Percentiles rank a stretch among this genome's conserved stretches.
Evolutionary conservation across 2,797 vertebrate genomes (phyloP).

Genomic region (Phoebastria nigripes): DNA sequence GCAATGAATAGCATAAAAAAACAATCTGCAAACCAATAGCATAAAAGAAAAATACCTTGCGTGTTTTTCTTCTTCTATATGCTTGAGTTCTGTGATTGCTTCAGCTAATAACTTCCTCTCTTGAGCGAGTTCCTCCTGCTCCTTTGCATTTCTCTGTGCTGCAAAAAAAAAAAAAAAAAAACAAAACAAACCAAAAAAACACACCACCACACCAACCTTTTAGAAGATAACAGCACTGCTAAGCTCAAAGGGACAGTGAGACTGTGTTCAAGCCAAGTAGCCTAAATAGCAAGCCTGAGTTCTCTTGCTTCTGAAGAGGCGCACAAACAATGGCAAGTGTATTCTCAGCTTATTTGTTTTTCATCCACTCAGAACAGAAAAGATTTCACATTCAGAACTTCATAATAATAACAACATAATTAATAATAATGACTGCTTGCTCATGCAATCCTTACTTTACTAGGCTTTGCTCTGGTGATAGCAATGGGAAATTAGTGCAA

Average conservation of each 20-base stretch:
- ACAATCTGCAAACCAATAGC: not conserved
- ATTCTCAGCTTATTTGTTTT: not conserved
- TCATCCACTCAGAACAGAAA: not conserved
- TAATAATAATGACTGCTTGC: not conserved
- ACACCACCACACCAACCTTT: not conserved
- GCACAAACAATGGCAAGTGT: not conserved
- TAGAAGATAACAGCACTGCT: not conserved
- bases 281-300: not conserved
- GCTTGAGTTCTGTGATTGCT: constrained; percentile 67
- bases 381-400: not conserved
- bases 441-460: not conserved
- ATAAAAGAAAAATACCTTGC: constrained; percentile 69
- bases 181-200: no score
- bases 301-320: not conserved
- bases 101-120: constrained; percentile 75
- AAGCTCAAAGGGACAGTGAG: not conserved
- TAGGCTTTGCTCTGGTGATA: not conserved
- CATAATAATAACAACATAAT: not conserved
- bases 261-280: not conserved
- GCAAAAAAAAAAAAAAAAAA: not conserved
- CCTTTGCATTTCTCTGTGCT: constrained; percentile 79
- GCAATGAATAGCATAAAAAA: not conserved
- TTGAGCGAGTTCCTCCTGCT: constrained; percentile 67
- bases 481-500: not conserved
- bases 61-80: constrained; percentile 72